Conservation (phyloP, 2,888 invertebrate genomes). For the Encarsia formosa region DNA sequence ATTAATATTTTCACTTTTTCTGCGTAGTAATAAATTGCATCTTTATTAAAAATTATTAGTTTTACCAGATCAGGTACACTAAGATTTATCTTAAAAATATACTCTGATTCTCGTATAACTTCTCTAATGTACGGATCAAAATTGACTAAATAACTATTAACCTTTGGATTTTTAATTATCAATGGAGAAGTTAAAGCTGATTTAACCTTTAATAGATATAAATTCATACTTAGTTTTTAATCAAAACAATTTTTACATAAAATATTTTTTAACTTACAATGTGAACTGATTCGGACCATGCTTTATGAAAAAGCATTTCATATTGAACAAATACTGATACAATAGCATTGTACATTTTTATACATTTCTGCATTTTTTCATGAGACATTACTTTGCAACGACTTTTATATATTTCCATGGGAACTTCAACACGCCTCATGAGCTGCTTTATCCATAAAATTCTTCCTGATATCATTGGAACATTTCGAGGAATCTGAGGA, state of each 20-base stretch:
- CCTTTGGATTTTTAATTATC: slow-evolving; percentile 63
- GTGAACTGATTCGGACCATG: slow-evolving; percentile 73
- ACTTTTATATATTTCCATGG: slow-evolving; percentile 64
- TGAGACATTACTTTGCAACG: slow-evolving; percentile 55
- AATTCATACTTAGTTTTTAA: not conserved
- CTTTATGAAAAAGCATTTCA: slow-evolving; percentile 76
- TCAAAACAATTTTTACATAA: not conserved
- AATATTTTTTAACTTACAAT: slow-evolving; percentile 55
- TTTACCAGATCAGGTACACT: slow-evolving; percentile 74
- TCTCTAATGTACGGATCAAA: slow-evolving; percentile 70
- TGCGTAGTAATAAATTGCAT: slow-evolving; percentile 62
- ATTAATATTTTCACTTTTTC: slow-evolving; percentile 63
- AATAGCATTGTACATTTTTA: slow-evolving; percentile 75
- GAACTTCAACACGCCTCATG: slow-evolving; percentile 66
- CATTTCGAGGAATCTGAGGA: slow-evolving; percentile 69
- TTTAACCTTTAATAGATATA: slow-evolving; percentile 58
- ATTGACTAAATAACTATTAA: slow-evolving; percentile 65
- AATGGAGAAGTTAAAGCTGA: slow-evolving; percentile 68
- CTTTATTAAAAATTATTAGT: slow-evolving; percentile 69
- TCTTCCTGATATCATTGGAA: slow-evolving; percentile 77
- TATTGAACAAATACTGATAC: slow-evolving; percentile 76
- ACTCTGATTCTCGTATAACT: slow-evolving; percentile 75
- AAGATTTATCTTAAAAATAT: slow-evolving; percentile 72
- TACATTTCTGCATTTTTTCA: slow-evolving; percentile 68
- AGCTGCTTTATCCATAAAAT: slow-evolving; percentile 81